These are phyloP conservation scores for Aythya baeri DNA, from an alignment of 2,113 vertebrate genomes.

Conservation along the genomic window DNA sequence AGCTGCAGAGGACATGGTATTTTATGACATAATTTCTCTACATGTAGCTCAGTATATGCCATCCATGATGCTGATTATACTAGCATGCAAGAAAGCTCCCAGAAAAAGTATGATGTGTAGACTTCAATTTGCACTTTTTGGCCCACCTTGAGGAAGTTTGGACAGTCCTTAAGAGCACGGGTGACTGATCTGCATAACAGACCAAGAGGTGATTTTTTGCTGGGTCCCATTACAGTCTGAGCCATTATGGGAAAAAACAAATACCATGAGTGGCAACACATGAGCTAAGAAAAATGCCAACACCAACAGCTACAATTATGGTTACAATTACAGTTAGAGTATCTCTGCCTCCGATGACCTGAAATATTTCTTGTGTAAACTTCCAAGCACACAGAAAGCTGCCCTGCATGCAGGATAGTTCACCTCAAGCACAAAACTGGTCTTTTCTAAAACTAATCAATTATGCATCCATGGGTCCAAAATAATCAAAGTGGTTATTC, in stretches of 20 bases:
- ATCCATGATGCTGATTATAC: neutral
- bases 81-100: too few species aligned
- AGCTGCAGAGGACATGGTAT: neutral
- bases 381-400: neutral
- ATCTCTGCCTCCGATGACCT: neutral
- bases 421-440: neutral
- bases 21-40: neutral
- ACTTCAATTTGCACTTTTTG: fast-evolving
- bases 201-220: neutral
- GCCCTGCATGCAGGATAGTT: neutral
- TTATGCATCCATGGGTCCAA: neutral
- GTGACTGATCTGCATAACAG: neutral
- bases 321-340: neutral
- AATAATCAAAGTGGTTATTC: neutral
- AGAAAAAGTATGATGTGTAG: neutral
- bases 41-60: neutral
- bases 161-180: neutral
- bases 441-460: neutral
- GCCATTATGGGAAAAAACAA: neutral
- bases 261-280: neutral
- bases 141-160: neutral
- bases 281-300: neutral
- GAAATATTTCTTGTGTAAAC: neutral
- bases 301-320: neutral
- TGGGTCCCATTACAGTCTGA: fast-evolving